Conservation (phyloP, 2,797 vertebrate genomes). For the Agapornis canus region DNA sequence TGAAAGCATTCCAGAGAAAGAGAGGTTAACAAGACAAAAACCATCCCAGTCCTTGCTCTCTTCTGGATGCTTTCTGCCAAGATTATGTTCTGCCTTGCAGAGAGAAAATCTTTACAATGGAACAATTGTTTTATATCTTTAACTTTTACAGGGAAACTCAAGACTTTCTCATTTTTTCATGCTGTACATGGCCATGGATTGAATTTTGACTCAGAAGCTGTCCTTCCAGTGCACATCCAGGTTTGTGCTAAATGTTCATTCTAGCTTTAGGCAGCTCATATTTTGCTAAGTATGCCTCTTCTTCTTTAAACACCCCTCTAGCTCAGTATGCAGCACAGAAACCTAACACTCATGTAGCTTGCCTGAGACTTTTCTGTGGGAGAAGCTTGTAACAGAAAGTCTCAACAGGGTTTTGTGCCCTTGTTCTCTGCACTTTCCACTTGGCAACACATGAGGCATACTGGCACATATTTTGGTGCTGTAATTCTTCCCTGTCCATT, state of each 20-base stretch:
- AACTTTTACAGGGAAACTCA: background rate
- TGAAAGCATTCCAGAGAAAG: background rate
- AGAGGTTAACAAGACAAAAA: background rate
- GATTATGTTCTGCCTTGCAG: background rate
- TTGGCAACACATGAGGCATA: background rate
- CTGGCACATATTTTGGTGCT: background rate
- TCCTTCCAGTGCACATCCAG: background rate
- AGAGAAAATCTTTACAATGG: background rate
- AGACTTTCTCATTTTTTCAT: background rate
- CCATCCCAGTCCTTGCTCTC: background rate
- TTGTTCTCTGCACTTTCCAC: background rate
- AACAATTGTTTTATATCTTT: background rate
- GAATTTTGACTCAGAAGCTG: background rate
- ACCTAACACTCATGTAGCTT: fast-evolving
- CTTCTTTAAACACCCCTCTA: background rate
- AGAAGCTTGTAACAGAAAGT: background rate
- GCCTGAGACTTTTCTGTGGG: background rate
- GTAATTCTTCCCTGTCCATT: background rate
- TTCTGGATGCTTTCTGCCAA: background rate
- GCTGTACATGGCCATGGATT: background rate
- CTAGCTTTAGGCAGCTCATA: background rate
- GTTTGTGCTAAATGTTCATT: background rate
- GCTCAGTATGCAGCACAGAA: background rate
- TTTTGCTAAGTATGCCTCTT: background rate
- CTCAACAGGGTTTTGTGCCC: background rate